These are phyloP conservation scores for Phthorimaea operculella DNA, from an alignment of 1,140 invertebrate genomes.

Conservation along the genomic window DNA sequence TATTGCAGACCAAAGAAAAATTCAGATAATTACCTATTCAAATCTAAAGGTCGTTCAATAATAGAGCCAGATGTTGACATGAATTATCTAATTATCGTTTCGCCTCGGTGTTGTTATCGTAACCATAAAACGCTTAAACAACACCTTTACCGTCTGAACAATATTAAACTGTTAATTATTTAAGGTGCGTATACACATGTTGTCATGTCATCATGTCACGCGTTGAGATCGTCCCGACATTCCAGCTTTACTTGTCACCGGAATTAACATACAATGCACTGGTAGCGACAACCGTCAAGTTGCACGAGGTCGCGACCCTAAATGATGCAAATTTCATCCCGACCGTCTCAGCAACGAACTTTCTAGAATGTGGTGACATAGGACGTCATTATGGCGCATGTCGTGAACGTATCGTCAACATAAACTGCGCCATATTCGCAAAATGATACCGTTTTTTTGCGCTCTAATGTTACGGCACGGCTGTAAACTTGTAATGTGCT, in stretches of 20 bases:
- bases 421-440: not conserved
- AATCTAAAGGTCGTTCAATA: too few relatives aligned
- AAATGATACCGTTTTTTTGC: too few relatives aligned
- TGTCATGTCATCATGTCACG: slow-evolving; percentile 10
- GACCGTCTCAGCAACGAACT: slow-evolving; percentile 4
- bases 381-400: not conserved
- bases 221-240: slow-evolving; percentile 16
- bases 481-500: too few relatives aligned
- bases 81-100: not conserved
- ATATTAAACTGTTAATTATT: slow-evolving; percentile 27
- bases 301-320: slow-evolving; percentile 15
- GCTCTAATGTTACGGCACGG: too few relatives aligned
- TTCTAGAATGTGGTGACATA: not conserved
- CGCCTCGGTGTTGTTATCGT: not conserved
- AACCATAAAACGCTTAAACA: not conserved
- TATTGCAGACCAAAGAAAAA: too few relatives aligned
- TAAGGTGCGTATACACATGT: slow-evolving; percentile 14
- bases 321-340: slow-evolving; percentile 13
- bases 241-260: slow-evolving; percentile 19
- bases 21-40: too few relatives aligned
- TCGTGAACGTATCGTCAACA: not conserved
- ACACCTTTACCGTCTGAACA: not conserved
- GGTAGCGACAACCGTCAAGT: slow-evolving; percentile 37
- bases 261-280: slow-evolving; percentile 59
- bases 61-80: too few relatives aligned